Evolutionary conservation across 2,113 vertebrate species (phyloP), one percentile per base, ranked within the genome.

Genomic region (Pterocles orientalis): DNA sequence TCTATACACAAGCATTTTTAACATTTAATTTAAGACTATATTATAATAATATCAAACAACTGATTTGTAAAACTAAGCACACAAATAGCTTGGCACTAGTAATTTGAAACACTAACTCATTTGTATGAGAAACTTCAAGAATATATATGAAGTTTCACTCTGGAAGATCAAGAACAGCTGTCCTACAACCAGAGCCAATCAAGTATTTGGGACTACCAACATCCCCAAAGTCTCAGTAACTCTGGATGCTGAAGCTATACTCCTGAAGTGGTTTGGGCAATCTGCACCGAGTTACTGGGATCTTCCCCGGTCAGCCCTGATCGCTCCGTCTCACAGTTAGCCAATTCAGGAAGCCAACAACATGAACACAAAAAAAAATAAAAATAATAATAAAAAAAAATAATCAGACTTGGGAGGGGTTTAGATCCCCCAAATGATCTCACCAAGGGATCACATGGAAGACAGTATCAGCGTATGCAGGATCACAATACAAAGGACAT

Each of bases 271-370:
- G 18, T 7, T 2, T 41, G 41, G 14, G 3, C 36, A 47, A 86
- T 4, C 20, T 12, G 8, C 50, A 34, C 9, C 5, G 31, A 41
- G 31, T 6, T 29, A 12, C 29, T 47, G 28, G 18, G 41, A 56
- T 14, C 34, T 17, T 58, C 69, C 19, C 50, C 68, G 36, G 21
- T 51, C 41, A 15, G 13, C 34, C 23, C 47, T 41, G 6, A 65
- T 33, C 15, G 10, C n/a, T 29, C 2, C 0, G 7, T 13, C 34
- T 18, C 53, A 50, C 10, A 48, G 21, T 28, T 24, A 16, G 21
- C 24, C 19, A 58, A 1, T 18, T 68, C 47, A 70, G 48, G 39
- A 73, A 75, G 41, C 11, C 28, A 73, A 19, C 18, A 51, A 2
- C 14, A 61, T 18, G 1, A 60, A 31, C 2, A 61, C 6, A 39